Base-by-base conservation (phyloP, 2,888 invertebrate species). In the Drosophila glabriapex region DNA sequence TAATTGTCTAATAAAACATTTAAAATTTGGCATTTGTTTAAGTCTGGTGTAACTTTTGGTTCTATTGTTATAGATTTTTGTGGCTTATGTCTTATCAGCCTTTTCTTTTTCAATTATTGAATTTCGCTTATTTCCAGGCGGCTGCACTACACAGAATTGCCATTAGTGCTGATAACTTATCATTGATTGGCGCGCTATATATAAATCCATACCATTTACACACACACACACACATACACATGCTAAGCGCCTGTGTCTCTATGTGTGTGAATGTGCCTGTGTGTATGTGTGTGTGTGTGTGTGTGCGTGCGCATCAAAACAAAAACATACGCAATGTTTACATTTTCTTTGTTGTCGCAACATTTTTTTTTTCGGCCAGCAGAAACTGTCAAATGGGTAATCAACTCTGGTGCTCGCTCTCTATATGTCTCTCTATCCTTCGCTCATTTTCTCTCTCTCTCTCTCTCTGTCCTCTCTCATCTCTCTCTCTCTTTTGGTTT, bases 321-420 rank as follows among this genome's bases (percentile, higher is more conserved):
- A 87, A 84, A 84, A 85, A 82, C 85, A 80, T 74, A 78, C 82
- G 78, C 83, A 88, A 82, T 87, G 90, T 87, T 87, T 87, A 87
- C 87, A 78, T 85, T 90, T 82, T 89, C 80, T 87, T 76, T 84
- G 87, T 85, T 83, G 89, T 83, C 78, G 82, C 79, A 77, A 80
- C 76, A 79, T 61, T 71, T 76, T 39, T 74, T 74, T 83, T 80
- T 72, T 55, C 58, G 59, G 58, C 65, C 54, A 66, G 62, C 58
- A 60, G 22, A 67, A 73, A 78, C 85, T 88, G 83, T 88, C 85
- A 88, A 83, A 79, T 74, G 68, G 83, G 67, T 77, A 81, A 65
- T 82, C 83, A 82, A 89, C 83, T 85, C 62, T 78, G 50, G 29
- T 41, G 39, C 49, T 33, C 52, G 58, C 73, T 64, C 69, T 49